Evolutionary conservation across 2,888 invertebrate genomes (phyloP).

Genomic region (Oscheius sp.): DNA sequence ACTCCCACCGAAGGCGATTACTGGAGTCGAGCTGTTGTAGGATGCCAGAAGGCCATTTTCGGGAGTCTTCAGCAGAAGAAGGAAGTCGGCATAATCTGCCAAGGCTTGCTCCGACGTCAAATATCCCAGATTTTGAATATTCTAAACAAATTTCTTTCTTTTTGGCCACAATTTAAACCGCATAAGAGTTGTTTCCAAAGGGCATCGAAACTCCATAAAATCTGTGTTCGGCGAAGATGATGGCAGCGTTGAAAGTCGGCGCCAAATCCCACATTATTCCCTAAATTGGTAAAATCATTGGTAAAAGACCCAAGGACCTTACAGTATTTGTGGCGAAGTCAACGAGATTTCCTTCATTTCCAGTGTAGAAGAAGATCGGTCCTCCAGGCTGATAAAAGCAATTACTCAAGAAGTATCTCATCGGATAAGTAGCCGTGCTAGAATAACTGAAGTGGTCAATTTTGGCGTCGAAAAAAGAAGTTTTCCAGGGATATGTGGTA

Average conservation of each 20-base stretch:
- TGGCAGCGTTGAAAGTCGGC: constrained; percentile 80
- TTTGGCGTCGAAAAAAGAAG: constrained; percentile 11
- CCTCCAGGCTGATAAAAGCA: constrained; percentile 69
- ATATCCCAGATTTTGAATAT: constrained; percentile 74
- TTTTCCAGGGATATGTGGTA: constrained; percentile 19
- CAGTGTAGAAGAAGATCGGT: constrained; percentile 91
- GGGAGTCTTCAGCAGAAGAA: constrained; percentile 75
- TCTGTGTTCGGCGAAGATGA: constrained; percentile 94
- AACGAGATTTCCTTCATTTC: constrained; percentile 92
- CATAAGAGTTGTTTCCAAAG: constrained; percentile 77
- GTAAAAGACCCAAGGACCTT: constrained; percentile 77
- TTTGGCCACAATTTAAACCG: background rate
- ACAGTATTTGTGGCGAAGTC: constrained; percentile 86
- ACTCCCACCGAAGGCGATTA: constrained; percentile 86
- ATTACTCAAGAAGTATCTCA: constrained; percentile 20
- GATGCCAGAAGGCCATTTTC: constrained; percentile 30
- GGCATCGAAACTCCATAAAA: constrained; percentile 91
- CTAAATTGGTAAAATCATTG: constrained; percentile 60
- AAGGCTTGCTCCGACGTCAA: constrained; percentile 88
- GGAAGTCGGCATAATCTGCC: constrained; percentile 86
- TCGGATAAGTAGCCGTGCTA: constrained; percentile 8
- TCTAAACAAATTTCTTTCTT: background rate
- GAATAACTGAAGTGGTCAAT: constrained; percentile 26
- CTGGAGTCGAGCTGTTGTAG: constrained; percentile 75
- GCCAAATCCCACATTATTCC: constrained; percentile 94